Base-by-base conservation (phyloP, 2,888 invertebrate genomes). In the Aricia artaxerxes region DNA sequence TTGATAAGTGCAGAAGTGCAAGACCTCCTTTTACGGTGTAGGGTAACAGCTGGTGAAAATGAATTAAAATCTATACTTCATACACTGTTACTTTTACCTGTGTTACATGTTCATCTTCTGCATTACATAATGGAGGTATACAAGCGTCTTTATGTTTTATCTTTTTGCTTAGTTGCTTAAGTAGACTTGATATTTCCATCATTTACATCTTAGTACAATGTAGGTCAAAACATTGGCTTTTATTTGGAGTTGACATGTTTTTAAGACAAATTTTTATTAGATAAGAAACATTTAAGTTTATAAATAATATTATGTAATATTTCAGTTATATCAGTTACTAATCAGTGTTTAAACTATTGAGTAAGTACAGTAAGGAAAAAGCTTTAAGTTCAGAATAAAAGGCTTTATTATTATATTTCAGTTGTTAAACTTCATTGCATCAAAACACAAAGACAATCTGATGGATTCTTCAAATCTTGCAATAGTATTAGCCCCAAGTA, bases 381-480 rank as follows among this genome's bases (percentile, higher is more conserved):
- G 24, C 24, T 24, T 24, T 24, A 24, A 24, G 24, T 24, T 24
- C 24, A 24, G 24, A 24, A 24, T 24, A 24, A 24, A 24, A 24
- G 24, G 24, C 24, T 24, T 24, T 24, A 24, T 24, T 24, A 24
- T 24, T 24, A 49, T 64, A 49, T 87, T 95, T 79, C 88, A 96
- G 95, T 96, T 98, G 86, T 90, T 98, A 75, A 95, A 95, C 83
- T 95, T 95, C 85, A 96, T 98, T 53, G 96, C 97, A 7, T 92
- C 95, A 53, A 95, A 96, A 85, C 96, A 96, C 78, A 95, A 95
- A 77, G 94, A 95, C 77, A 98, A 98, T 88, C 96, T 97, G 89
- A 99, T 99, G 98, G 96, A 97, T 84, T 92, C 96, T 0, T 96
- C 96, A 78, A 98, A 98, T 91, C 92, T 98, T 82, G 97, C 98